These are phyloP conservation scores for Elachura formosa DNA, from an alignment of 2,113 vertebrate species.

Conservation along the genomic window DNA sequence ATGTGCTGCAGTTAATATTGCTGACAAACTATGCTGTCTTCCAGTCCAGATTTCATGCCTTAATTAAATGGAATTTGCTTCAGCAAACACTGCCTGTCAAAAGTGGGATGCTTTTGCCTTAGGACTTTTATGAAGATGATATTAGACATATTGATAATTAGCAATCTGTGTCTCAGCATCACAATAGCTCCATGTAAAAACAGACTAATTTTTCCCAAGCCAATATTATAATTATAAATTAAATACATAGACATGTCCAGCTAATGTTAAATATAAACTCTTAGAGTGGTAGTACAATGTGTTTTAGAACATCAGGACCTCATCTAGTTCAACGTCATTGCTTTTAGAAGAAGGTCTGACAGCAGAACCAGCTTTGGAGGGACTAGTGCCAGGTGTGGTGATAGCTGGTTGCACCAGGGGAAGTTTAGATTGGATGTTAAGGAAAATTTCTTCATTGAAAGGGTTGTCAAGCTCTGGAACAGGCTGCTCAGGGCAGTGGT, in stretches of 20 bases:
- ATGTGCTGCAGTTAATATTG: background rate
- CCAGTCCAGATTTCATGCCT: constrained; percentile 3
- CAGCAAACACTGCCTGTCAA: constrained; percentile 47
- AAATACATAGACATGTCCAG: background rate
- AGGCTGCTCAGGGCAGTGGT: background rate
- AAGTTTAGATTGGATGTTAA: background rate
- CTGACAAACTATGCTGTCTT: constrained; percentile 26
- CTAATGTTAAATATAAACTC: background rate
- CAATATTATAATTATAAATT: background rate
- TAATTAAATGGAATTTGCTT: constrained; percentile 60
- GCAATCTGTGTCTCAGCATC: constrained; percentile 37
- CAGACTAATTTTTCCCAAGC: background rate
- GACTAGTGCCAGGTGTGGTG: no score
- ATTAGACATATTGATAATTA: constrained; percentile 40
- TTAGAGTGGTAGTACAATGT: accelerated
- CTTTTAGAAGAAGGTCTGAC: background rate
- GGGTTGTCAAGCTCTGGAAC: background rate
- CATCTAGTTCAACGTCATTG: background rate
- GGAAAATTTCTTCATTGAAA: background rate
- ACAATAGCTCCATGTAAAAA: background rate
- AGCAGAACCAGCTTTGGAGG: background rate
- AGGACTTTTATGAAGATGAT: constrained; percentile 28
- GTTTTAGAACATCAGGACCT: background rate
- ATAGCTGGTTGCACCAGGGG: background rate
- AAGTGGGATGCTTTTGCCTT: background rate